A percentile compares a stretch with the other conserved stretches of the same genome.
Conservation (phyloP, 2,113 vertebrate genomes). For the Mastomys natalensis region DNA sequence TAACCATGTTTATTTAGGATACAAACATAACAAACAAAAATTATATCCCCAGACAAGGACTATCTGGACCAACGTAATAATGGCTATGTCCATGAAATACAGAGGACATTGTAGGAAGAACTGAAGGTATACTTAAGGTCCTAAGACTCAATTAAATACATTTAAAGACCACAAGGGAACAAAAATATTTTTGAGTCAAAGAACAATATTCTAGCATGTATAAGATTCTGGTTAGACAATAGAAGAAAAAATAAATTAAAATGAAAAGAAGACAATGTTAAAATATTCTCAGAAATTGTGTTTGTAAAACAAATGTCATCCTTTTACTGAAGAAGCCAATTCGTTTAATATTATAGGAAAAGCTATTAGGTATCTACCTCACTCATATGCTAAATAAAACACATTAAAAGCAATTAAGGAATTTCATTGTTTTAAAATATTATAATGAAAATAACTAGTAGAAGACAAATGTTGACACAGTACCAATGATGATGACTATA, state of each 20-base stretch:
- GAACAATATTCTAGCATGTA: not conserved
- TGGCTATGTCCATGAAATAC: not conserved
- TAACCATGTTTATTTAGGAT: not conserved
- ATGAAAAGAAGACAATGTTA: not conserved
- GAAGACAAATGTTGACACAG: not conserved
- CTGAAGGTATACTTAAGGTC: not conserved
- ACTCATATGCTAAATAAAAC: not conserved
- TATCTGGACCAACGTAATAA: not conserved
- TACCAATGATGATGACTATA: not conserved
- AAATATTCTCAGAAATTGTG: not conserved
- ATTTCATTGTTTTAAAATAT: not conserved
- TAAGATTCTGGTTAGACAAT: not conserved
- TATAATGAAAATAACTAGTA: not conserved
- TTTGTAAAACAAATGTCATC: not conserved
- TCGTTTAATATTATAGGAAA: not conserved
- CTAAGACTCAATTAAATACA: not conserved
- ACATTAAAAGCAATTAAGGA: not conserved
- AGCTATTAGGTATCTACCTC: not conserved
- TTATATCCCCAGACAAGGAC: not conserved
- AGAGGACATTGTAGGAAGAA: not conserved
- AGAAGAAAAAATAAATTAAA: not conserved
- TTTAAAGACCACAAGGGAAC: not conserved
- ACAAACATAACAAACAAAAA: not conserved
- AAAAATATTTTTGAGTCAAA: not conserved
- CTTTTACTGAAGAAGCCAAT: not conserved